Conservation (phyloP, 2,888 invertebrate genomes). For the Andrena chrysosceles region DNA sequence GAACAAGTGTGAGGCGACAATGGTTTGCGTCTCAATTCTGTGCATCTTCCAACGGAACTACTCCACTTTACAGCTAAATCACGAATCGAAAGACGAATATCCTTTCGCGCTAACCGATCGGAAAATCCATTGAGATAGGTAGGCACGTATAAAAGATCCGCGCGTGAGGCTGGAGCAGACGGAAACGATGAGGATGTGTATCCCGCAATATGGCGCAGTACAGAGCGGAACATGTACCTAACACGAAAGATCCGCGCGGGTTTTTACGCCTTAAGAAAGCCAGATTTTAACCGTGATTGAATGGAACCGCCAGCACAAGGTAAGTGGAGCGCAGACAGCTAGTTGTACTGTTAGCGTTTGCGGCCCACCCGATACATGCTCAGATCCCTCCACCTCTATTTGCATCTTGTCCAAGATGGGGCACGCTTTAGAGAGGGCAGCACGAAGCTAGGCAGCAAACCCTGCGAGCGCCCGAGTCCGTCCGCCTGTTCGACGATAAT, state of each 20-base stretch:
- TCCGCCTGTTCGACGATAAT: slow-evolving; percentile 27
- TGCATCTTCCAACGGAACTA: neutral
- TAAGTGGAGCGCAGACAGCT: slow-evolving; percentile 54
- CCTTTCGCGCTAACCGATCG: slow-evolving; percentile 37
- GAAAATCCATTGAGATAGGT: slow-evolving; percentile 43
- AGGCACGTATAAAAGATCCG: slow-evolving; percentile 24
- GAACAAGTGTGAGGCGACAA: too few species aligned
- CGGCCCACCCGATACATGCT: neutral
- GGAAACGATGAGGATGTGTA: slow-evolving; percentile 58
- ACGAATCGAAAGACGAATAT: slow-evolving; percentile 23
- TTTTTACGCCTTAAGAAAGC: slow-evolving; percentile 60
- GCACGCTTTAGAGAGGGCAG: slow-evolving; percentile 70
- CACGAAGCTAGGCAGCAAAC: slow-evolving; percentile 61
- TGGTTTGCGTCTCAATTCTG: neutral
- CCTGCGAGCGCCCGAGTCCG: slow-evolving; percentile 46
- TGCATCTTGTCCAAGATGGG: slow-evolving; percentile 76
- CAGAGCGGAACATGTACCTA: slow-evolving; percentile 9
- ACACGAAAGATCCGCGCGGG: slow-evolving; percentile 29
- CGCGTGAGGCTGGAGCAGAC: slow-evolving; percentile 9
- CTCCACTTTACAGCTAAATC: slow-evolving; percentile 22
- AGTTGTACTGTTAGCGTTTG: slow-evolving; percentile 13
- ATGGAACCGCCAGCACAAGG: slow-evolving; percentile 57
- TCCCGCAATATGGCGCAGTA: slow-evolving; percentile 31
- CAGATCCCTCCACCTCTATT: slow-evolving; percentile 61
- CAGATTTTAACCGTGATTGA: slow-evolving; percentile 68